Conservation (phyloP, 1,140 invertebrate genomes). For the Andricus grossulariae region DNA sequence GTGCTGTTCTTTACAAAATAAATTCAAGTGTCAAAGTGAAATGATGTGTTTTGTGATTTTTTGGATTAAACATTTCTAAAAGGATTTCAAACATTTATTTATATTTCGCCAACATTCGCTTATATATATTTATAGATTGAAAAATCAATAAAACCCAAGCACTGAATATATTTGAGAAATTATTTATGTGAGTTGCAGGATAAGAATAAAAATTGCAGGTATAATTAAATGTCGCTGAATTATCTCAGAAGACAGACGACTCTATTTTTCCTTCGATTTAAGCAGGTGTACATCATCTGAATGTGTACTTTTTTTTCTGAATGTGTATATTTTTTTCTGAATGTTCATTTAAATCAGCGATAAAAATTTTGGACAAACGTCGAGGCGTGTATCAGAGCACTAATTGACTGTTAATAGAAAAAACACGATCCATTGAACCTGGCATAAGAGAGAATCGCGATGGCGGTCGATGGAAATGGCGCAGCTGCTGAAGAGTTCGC, state of each 20-base stretch:
- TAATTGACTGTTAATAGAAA: conserved; percentile 52
- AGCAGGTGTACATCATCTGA: conserved; percentile 4
- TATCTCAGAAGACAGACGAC: background rate
- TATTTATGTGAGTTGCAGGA: background rate
- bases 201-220: background rate
- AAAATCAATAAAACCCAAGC: too few relatives aligned
- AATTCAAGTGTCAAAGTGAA: too few relatives aligned
- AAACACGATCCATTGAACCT: conserved; percentile 44
- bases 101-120: too few relatives aligned
- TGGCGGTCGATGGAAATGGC: conserved; percentile 50
- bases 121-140: too few relatives aligned
- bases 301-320: background rate
- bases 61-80: too few relatives aligned
- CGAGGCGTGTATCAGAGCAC: conserved; percentile 39
- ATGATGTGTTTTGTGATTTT: too few relatives aligned
- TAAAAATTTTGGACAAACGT: conserved; percentile 6
- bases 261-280: conserved; percentile 4
- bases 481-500: conserved; percentile 40
- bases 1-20: too few relatives aligned
- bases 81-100: too few relatives aligned
- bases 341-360: conserved; percentile 2
- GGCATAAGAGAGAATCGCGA: conserved; percentile 37
- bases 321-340: background rate
- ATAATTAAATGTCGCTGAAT: conserved; percentile 23
- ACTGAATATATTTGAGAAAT: background rate